Percentiles rank a stretch among this genome's conserved stretches.
Evolutionary conservation across 2,888 invertebrate genomes (phyloP).

Genomic region (Polydrusus pterygomalis): DNA sequence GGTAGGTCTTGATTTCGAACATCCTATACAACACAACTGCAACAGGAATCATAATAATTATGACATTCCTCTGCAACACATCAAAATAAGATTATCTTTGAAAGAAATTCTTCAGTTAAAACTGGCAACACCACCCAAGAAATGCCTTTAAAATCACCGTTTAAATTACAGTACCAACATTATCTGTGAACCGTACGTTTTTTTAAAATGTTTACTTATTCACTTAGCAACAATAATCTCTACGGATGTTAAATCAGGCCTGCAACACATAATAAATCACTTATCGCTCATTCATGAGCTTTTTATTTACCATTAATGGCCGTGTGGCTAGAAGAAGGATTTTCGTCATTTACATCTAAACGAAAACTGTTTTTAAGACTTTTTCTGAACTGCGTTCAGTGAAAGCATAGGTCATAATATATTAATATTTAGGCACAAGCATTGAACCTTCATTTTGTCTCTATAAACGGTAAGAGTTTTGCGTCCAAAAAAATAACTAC

Average conservation of each 20-base stretch:
- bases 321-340: neutral
- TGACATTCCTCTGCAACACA: too few relatives aligned
- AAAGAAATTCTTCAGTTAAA: neutral
- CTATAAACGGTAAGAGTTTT: too few relatives aligned
- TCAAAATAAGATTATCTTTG: too few relatives aligned
- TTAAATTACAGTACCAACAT: slow-evolving; percentile 40
- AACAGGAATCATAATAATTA: too few relatives aligned
- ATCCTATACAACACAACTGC: too few relatives aligned
- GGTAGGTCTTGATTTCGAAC: slow-evolving; percentile 1
- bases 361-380: neutral
- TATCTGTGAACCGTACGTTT: slow-evolving; percentile 35
- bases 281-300: slow-evolving; percentile 37
- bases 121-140: slow-evolving; percentile 11
- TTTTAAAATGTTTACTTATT: slow-evolving; percentile 45
- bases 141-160: slow-evolving; percentile 36
- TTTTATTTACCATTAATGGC: slow-evolving; percentile 24
- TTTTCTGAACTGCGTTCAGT: too few relatives aligned
- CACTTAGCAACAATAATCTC: slow-evolving; percentile 51
- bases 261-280: slow-evolving; percentile 29
- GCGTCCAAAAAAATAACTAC: too few relatives aligned
- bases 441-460: too few relatives aligned
- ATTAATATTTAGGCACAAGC: too few relatives aligned
- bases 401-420: too few relatives aligned
- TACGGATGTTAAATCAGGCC: slow-evolving; percentile 33
- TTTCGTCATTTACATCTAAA: neutral